Percentiles rank a stretch among this genome's conserved stretches.
Evolutionary conservation across 2,113 vertebrate species (phyloP).

Genomic region (Accipiter cooperii): DNA sequence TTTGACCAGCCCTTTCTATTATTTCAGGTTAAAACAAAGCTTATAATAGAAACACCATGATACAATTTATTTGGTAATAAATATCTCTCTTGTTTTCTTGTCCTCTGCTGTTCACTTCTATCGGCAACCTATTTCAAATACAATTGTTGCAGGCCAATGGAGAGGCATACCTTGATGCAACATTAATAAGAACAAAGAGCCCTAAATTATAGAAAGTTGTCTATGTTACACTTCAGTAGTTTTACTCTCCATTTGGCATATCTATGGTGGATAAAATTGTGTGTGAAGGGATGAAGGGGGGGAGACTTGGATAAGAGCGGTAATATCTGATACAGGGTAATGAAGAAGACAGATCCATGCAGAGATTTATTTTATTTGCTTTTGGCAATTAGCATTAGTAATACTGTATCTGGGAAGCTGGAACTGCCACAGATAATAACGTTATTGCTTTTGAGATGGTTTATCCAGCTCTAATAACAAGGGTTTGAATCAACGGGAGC

Average conservation of each 20-base stretch:
- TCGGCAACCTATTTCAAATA: neutral
- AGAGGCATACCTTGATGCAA: conserved; percentile 23
- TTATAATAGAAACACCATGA: neutral
- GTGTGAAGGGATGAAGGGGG: conserved; percentile 3
- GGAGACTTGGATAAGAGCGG: conserved; percentile 30
- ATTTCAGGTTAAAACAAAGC: neutral
- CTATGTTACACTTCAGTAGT: conserved; percentile 42
- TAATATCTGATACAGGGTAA: conserved; percentile 5
- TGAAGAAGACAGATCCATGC: neutral
- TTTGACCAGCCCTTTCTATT: neutral
- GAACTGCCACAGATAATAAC: neutral
- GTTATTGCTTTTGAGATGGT: neutral
- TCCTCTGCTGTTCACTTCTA: neutral
- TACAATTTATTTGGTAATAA: neutral
- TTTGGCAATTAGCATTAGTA: conserved; percentile 26
- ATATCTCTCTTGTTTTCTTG: neutral
- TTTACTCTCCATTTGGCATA: conserved; percentile 66
- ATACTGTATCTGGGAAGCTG: neutral
- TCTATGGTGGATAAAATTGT: conserved; percentile 36
- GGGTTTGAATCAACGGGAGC: neutral
- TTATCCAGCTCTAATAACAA: neutral
- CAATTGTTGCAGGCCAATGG: neutral
- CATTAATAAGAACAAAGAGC: conserved; percentile 65
- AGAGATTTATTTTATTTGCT: conserved; percentile 37
- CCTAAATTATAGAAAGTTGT: conserved; percentile 34